These are phyloP conservation scores for Cylas formicarius DNA, from an alignment of 1,140 invertebrate species.

Conservation along the genomic window DNA sequence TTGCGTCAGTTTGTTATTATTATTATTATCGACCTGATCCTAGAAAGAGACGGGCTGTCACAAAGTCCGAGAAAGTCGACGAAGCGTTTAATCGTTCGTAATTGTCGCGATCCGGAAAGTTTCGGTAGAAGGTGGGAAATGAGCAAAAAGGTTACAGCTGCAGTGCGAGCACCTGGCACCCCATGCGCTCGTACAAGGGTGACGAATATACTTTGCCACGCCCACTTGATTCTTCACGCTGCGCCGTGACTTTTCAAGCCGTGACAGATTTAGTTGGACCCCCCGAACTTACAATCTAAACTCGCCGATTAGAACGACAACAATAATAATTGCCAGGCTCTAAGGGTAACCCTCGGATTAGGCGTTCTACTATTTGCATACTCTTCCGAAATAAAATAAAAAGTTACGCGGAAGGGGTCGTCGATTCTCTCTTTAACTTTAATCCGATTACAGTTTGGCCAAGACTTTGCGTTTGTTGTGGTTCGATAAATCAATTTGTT, in stretches of 20 bases:
- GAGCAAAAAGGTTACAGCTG: slow-evolving; percentile 12
- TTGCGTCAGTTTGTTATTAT: no score
- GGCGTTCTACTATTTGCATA: no score
- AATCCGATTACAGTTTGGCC: no score
- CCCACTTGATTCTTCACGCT: slow-evolving; percentile 42
- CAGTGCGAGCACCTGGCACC: slow-evolving; percentile 34
- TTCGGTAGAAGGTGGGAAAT: slow-evolving; percentile 21
- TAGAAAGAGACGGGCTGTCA: neutral
- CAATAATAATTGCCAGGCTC: no score
- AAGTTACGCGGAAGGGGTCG: no score
- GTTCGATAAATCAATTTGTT: no score
- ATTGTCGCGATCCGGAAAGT: slow-evolving; percentile 8
- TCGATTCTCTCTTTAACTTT: no score
- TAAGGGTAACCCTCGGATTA: no score
- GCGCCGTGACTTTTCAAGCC: slow-evolving; percentile 43
- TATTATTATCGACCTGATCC: no score
- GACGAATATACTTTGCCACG: slow-evolving; percentile 42
- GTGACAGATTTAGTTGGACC: slow-evolving; percentile 37
- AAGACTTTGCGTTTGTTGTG: no score
- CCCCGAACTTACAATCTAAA: slow-evolving; percentile 13
- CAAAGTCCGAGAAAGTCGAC: slow-evolving; percentile 2
- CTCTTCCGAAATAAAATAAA: no score
- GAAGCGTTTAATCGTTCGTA: slow-evolving; percentile 6
- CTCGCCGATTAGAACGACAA: slow-evolving; percentile 21
- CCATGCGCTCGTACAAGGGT: slow-evolving; percentile 31